These are phyloP conservation scores for Perca fluviatilis DNA, from an alignment of 2,113 vertebrate genomes.

Conservation along the genomic window DNA sequence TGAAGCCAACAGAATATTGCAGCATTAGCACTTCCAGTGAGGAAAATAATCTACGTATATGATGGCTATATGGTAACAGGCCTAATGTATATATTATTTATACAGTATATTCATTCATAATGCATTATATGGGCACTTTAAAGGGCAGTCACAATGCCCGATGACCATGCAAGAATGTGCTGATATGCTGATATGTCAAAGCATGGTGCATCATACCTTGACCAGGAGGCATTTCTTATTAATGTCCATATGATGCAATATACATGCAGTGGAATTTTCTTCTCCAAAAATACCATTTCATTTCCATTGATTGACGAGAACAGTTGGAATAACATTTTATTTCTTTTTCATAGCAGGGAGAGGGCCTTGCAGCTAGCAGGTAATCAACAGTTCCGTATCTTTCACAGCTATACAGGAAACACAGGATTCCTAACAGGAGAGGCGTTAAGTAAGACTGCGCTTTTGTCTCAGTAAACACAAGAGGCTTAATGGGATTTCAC, in stretches of 20 bases:
- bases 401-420: slow-evolving; percentile 37
- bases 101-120: slow-evolving; percentile 19
- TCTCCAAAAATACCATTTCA: not conserved
- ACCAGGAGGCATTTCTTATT: slow-evolving; percentile 29
- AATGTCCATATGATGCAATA: slow-evolving; percentile 17
- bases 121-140: slow-evolving; percentile 16
- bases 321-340: slow-evolving; percentile 9
- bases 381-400: slow-evolving; percentile 49
- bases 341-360: slow-evolving; percentile 12
- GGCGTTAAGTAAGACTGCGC: slow-evolving; percentile 69
- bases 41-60: not conserved
- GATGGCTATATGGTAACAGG: not conserved
- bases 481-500: slow-evolving; percentile 80
- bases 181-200: slow-evolving; percentile 42
- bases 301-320: not conserved
- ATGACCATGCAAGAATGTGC: slow-evolving; percentile 28
- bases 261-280: not conserved
- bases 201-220: slow-evolving; percentile 11
- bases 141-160: slow-evolving; percentile 21
- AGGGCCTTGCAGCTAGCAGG: slow-evolving; percentile 19
- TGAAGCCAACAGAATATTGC: slow-evolving; percentile 26
- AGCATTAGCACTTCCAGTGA: slow-evolving; percentile 18
- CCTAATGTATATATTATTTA: no score
- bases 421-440: slow-evolving; percentile 45
- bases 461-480: slow-evolving; percentile 81